A percentile compares a stretch with the other conserved stretches of the same genome.
These are phyloP conservation scores for Aethes cnicana DNA, from an alignment of 2,888 invertebrate genomes.

Conservation along the genomic window DNA sequence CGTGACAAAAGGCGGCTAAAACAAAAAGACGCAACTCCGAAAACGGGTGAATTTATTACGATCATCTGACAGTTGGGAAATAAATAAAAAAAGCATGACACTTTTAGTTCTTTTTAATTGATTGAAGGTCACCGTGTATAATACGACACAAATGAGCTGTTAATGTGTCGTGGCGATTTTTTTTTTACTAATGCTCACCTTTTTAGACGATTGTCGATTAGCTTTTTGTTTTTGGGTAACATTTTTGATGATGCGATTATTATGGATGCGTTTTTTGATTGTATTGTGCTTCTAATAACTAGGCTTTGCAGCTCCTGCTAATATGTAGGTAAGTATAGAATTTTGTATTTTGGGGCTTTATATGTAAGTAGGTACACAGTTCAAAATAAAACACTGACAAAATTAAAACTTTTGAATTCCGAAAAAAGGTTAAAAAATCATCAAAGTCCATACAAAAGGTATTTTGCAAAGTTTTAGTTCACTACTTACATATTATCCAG, in stretches of 20 bases:
- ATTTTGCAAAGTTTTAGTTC: too few relatives aligned
- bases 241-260: slow-evolving; percentile 3
- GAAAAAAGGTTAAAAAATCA: too few relatives aligned
- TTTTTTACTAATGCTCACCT: slow-evolving; percentile 43
- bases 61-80: slow-evolving; percentile 17
- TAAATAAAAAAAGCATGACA: slow-evolving; percentile 48
- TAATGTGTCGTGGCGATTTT: slow-evolving; percentile 59
- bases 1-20: slow-evolving; percentile 60
- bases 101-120: slow-evolving; percentile 65
- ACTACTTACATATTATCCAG: neutral
- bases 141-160: slow-evolving; percentile 65
- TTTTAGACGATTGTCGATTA: slow-evolving; percentile 15
- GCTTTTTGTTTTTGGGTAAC: slow-evolving; percentile 20
- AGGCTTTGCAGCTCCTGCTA: neutral
- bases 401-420: too few relatives aligned
- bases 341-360: too few relatives aligned
- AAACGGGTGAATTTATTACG: slow-evolving; percentile 65
- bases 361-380: too few relatives aligned
- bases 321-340: too few relatives aligned
- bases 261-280: too few relatives aligned
- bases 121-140: slow-evolving; percentile 61
- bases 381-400: too few relatives aligned
- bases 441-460: too few relatives aligned
- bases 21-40: slow-evolving; percentile 45
- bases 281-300: neutral